Evolutionary conservation across 2,888 invertebrate species (phyloP).

Genomic region (Allygus modestus): DNA sequence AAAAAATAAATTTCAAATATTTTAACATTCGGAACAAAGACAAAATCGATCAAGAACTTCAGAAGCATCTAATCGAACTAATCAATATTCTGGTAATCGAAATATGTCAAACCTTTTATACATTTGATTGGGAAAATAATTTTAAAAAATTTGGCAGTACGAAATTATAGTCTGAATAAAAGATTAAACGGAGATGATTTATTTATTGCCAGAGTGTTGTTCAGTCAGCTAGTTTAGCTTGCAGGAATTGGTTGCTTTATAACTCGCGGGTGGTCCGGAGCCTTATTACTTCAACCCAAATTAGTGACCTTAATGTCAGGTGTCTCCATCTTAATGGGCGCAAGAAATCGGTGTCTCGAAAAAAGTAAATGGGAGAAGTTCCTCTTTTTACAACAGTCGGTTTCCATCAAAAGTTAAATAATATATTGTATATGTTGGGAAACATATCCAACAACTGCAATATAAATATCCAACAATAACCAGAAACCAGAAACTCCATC

Average conservation of each 20-base stretch:
- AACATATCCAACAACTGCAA: no score
- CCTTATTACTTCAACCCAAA: slow-evolving; percentile 1
- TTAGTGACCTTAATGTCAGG: slow-evolving; percentile 13
- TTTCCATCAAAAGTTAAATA: no score
- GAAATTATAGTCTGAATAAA: neutral
- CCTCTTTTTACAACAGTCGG: neutral
- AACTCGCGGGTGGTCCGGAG: neutral
- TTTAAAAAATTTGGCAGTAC: no score
- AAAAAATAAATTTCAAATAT: no score
- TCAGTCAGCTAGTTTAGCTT: neutral
- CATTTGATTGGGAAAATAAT: no score
- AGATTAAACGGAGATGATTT: neutral
- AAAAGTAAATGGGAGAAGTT: neutral
- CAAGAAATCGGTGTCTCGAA: neutral
- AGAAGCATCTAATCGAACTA: no score
- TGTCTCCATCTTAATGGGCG: slow-evolving; percentile 6
- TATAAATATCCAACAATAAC: no score
- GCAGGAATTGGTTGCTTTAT: neutral
- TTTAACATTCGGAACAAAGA: no score
- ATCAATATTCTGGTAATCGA: no score
- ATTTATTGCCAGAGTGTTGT: neutral
- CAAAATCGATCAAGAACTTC: no score
- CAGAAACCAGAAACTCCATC: no score
- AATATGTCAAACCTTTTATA: neutral
- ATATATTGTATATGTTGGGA: no score